These are phyloP conservation scores for Tetramorium alpestre DNA, from an alignment of 1,140 invertebrate genomes.

Conservation along the genomic window DNA sequence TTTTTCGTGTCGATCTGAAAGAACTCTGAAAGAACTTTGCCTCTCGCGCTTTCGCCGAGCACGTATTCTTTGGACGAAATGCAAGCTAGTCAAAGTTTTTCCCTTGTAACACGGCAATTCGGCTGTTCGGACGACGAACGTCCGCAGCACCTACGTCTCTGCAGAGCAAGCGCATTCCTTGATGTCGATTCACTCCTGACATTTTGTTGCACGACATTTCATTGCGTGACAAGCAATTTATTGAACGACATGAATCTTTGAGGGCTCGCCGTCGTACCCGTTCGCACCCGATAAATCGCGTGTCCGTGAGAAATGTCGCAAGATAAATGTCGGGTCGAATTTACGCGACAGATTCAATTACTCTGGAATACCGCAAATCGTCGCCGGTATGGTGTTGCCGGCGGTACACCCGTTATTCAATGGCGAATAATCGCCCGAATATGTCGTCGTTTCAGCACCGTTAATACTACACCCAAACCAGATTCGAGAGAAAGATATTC, in stretches of 20 bases:
- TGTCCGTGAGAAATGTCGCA: slow-evolving; percentile 52
- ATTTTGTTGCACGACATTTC: slow-evolving; percentile 48
- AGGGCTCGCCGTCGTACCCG: slow-evolving; percentile 21
- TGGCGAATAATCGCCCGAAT: slow-evolving; percentile 45
- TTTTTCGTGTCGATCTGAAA: neutral
- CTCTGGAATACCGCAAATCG: slow-evolving; percentile 53
- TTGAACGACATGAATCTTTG: slow-evolving; percentile 51
- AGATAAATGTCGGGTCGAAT: slow-evolving; percentile 51
- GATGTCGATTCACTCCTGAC: slow-evolving; percentile 55
- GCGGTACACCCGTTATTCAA: slow-evolving; percentile 12
- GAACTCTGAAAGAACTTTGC: neutral
- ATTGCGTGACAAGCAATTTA: slow-evolving; percentile 43
- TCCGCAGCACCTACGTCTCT: neutral
- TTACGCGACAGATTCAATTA: slow-evolving; percentile 60
- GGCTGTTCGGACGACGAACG: neutral
- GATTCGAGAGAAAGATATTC: slow-evolving; percentile 17
- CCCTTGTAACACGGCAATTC: neutral
- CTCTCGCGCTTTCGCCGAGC: neutral
- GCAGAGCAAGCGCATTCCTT: neutral
- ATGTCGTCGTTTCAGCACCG: slow-evolving; percentile 4
- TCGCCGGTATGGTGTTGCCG: neutral
- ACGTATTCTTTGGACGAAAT: neutral
- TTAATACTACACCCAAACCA: neutral
- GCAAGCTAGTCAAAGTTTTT: neutral
- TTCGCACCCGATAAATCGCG: slow-evolving; percentile 54